Percentiles rank a stretch among this genome's conserved stretches.
These are phyloP conservation scores for Huso huso DNA, from an alignment of 2,797 vertebrate genomes.

Conservation along the genomic window DNA sequence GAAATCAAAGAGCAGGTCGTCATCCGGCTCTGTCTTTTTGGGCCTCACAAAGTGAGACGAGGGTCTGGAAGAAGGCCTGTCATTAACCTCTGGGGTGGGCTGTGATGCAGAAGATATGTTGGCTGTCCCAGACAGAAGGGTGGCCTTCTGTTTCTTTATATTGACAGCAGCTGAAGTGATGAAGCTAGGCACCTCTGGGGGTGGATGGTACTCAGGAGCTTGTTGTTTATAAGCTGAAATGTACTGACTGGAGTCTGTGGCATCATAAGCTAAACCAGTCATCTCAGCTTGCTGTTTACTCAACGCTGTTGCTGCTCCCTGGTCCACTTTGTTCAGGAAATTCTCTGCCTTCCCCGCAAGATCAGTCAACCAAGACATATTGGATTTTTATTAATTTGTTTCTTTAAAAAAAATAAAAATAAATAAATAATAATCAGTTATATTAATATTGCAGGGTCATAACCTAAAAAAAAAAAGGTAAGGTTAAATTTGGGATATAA, in stretches of 20 bases:
- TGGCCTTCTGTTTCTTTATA: slow-evolving; percentile 73
- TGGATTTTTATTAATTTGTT: slow-evolving; percentile 13
- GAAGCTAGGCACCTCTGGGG: slow-evolving; percentile 50
- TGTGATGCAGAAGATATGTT: slow-evolving; percentile 47
- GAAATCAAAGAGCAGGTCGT: slow-evolving; percentile 93
- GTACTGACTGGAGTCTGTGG: slow-evolving; percentile 43
- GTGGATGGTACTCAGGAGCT: slow-evolving; percentile 31
- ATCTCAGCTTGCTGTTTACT: slow-evolving; percentile 44
- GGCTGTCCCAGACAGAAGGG: slow-evolving; percentile 66
- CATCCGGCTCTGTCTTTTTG: slow-evolving; percentile 80
- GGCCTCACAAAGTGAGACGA: slow-evolving; percentile 81
- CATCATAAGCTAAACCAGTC: slow-evolving; percentile 39
- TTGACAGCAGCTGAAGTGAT: slow-evolving; percentile 80
- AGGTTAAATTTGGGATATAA: too few species aligned
- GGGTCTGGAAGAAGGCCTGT: slow-evolving; percentile 44
- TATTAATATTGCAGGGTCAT: too few species aligned
- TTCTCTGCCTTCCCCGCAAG: slow-evolving; percentile 90
- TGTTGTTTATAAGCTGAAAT: slow-evolving; percentile 11
- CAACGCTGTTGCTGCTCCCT: slow-evolving; percentile 86
- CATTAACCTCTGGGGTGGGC: slow-evolving; percentile 14
- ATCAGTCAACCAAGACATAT: slow-evolving; percentile 92
- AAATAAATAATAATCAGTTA: too few species aligned
- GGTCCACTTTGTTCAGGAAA: slow-evolving; percentile 90
- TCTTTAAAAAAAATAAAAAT: too few species aligned
- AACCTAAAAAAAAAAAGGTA: too few species aligned